phyloP scores from a whole-genome alignment of 2,888 invertebrate species.

The Stenodema calcarata region DNA sequence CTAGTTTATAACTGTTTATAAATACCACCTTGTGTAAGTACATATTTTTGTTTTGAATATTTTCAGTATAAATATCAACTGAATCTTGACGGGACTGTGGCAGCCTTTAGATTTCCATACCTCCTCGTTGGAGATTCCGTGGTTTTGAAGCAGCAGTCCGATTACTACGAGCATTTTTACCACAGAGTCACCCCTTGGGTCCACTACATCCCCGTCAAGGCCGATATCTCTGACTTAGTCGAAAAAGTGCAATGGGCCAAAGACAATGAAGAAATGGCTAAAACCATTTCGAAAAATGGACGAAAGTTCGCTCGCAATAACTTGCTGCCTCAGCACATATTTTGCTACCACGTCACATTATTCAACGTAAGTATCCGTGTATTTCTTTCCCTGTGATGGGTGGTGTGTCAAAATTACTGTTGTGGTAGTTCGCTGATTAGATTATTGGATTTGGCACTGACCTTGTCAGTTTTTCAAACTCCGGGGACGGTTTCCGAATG shows the following conservation, averaged over 20 bases:
- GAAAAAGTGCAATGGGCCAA: slow-evolving; percentile 81
- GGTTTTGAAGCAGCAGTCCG: slow-evolving; percentile 90
- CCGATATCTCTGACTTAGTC: slow-evolving; percentile 80
- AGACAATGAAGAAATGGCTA: slow-evolving; percentile 72
- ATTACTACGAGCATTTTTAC: slow-evolving; percentile 96
- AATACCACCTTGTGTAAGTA: too few species aligned
- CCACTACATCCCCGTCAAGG: slow-evolving; percentile 84
- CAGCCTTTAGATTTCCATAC: slow-evolving; percentile 93
- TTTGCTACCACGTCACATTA: slow-evolving; percentile 84
- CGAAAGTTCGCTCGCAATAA: slow-evolving; percentile 76
- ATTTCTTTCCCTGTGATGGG: too few species aligned
- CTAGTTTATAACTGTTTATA: too few species aligned
- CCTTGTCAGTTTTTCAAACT: too few species aligned
- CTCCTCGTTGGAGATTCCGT: slow-evolving; percentile 85
- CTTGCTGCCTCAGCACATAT: slow-evolving; percentile 81
- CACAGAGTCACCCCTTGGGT: slow-evolving; percentile 73
- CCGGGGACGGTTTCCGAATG: too few species aligned
- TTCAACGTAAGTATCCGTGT: slow-evolving; percentile 68
- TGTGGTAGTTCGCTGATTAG: too few species aligned
- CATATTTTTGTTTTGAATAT: neutral
- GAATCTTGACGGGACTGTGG: slow-evolving; percentile 94
- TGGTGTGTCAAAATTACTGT: too few species aligned
- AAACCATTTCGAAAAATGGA: slow-evolving; percentile 71
- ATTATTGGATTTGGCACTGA: too few species aligned
- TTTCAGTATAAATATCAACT: slow-evolving; percentile 91